Conservation (phyloP, 2,888 invertebrate species). For the Adelognathus sp. region DNA sequence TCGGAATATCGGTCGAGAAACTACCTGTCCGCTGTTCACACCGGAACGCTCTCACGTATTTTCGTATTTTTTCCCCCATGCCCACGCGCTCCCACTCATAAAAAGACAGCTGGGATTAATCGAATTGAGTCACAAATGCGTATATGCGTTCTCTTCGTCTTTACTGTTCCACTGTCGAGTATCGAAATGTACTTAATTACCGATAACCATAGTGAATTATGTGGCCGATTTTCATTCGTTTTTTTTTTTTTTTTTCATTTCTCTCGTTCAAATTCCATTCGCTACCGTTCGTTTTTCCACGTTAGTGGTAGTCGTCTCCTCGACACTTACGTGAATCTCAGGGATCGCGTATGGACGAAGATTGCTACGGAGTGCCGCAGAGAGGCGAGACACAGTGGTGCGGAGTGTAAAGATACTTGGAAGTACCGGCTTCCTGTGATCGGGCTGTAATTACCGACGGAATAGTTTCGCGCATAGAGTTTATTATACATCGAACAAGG, state of each 20-base stretch:
- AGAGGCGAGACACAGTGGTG: constrained; percentile 30
- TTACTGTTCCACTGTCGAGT: background rate
- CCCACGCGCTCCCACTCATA: constrained; percentile 20
- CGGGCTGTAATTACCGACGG: constrained; percentile 53
- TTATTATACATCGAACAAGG: constrained; percentile 7
- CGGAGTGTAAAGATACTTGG: constrained; percentile 35
- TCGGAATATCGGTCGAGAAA: constrained; percentile 12
- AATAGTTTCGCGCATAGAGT: constrained; percentile 43
- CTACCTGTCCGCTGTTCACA: background rate
- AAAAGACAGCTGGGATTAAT: background rate
- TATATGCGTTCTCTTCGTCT: background rate
- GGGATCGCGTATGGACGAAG: constrained; percentile 46
- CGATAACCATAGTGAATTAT: background rate
- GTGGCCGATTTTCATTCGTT: too few relatives aligned
- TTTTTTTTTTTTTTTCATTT: background rate
- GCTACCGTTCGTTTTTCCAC: background rate
- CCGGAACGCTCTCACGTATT: background rate
- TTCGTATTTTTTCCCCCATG: background rate
- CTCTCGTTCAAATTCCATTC: too few relatives aligned
- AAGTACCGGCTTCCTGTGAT: constrained; percentile 59
- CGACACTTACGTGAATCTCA: constrained; percentile 58
- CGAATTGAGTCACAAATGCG: background rate
- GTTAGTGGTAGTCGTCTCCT: constrained; percentile 6
- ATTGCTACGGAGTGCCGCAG: constrained; percentile 41
- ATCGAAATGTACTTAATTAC: background rate